Conservation (phyloP, 2,113 vertebrate genomes). For the Eptatretus burgeri region DNA sequence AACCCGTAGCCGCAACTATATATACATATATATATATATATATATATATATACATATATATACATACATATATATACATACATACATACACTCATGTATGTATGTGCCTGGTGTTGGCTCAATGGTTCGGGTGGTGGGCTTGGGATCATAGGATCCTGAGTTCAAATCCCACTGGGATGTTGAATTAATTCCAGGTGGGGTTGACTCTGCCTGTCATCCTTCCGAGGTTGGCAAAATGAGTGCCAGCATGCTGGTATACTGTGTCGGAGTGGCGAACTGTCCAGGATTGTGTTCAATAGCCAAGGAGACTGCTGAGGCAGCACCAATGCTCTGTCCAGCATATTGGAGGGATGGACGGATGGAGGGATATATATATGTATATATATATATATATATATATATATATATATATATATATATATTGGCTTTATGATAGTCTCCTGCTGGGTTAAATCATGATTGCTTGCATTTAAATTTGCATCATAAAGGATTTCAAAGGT, state of each 20-base stretch:
- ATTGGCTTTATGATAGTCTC: background rate
- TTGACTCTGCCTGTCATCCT: too few relatives aligned
- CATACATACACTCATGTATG: background rate
- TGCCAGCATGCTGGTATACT: too few relatives aligned
- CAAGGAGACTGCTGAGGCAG: too few relatives aligned
- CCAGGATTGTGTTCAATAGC: too few relatives aligned
- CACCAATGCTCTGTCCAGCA: too few relatives aligned
- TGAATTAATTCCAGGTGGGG: too few relatives aligned
- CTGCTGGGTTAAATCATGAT: background rate
- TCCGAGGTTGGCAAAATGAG: too few relatives aligned
- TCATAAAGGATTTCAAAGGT: background rate
- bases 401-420: background rate
- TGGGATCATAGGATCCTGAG: too few relatives aligned
- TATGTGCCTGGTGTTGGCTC: background rate
- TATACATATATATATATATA: background rate
- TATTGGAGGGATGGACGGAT: too few relatives aligned
- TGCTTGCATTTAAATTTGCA: background rate
- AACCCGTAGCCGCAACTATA: background rate
- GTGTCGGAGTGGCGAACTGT: too few relatives aligned
- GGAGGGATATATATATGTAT: background rate
- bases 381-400: background rate
- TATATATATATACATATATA: background rate
- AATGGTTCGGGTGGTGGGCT: too few relatives aligned
- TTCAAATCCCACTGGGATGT: too few relatives aligned
- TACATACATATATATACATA: background rate